Conservation (phyloP, 2,888 invertebrate species). For the Drosophila antonietae region DNA sequence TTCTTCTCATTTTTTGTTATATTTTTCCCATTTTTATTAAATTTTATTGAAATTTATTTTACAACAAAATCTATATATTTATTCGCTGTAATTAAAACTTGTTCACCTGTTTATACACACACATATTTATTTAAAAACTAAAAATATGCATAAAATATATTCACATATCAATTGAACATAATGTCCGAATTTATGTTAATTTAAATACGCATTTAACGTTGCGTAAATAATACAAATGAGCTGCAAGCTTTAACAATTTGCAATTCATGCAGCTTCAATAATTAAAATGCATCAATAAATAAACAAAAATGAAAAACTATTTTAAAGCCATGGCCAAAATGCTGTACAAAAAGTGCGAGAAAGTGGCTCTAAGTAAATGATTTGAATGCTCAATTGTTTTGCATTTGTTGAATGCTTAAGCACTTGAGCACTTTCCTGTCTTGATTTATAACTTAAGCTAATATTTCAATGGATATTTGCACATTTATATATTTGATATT, state of each 20-base stretch:
- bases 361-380: background rate
- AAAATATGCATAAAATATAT: background rate
- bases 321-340: background rate
- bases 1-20: too few relatives aligned
- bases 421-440: background rate
- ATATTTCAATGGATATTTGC: background rate
- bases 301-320: background rate
- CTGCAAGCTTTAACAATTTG: background rate
- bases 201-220: background rate
- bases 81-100: too few relatives aligned
- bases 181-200: background rate
- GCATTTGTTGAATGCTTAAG: background rate
- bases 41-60: background rate
- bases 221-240: background rate
- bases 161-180: background rate
- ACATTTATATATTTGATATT: conserved; percentile 1
- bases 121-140: background rate
- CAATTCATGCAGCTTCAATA: background rate
- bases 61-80: background rate
- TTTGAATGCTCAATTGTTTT: background rate
- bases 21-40: too few relatives aligned
- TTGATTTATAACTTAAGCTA: background rate
- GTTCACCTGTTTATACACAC: too few relatives aligned
- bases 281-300: background rate
- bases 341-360: background rate